Evolutionary conservation across 2,113 vertebrate species (phyloP), one percentile per base, ranked within the genome.

Genomic region (Brachionichthys hirsutus): DNA sequence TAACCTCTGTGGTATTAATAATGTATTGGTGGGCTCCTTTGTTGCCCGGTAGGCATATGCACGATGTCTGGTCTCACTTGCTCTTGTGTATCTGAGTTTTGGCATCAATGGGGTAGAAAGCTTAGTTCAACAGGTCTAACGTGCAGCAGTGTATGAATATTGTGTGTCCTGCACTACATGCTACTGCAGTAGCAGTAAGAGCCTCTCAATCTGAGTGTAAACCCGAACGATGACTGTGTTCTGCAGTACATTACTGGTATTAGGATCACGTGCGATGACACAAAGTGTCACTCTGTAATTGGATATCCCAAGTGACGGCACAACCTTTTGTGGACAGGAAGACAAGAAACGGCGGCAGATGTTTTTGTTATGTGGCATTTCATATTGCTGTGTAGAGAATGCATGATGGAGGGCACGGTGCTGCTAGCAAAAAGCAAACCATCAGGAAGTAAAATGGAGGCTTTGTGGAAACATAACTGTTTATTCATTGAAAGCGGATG

Each of bases 211-310:
- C 30, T 41, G 13, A 30, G 24, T 30, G 24, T 30, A 30, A 30
- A 30, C 24, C 8, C 8, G 24, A 8, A 20, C 43, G 54, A 24
- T 2, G 63, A 45, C 12, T 20, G 14, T 16, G 53, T 57, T 16
- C 9, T 9, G 22, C 38, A 17, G 20, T 24, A 36, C 61, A 52
- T 42, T 22, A 15, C 34, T n/a, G 38, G 38, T 15, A 13, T 64
- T 16, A 20, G 66, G 53, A 54, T 54, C 54, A 8, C 51, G n/a
- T 54, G 43, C 36, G 54, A 67, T 44, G 71, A 54, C 54, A 52
- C 46, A 54, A 54, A 35, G 15, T 53, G 57, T 41, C 7, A 49
- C 46, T 22, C 36, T 69, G 55, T 73, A 47, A 74, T 35, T 41
- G 18, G 56, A 78, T 72, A 51, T 69, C 24, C 35, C 15, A 56